These are phyloP conservation scores for Pyrochroa serraticornis DNA, from an alignment of 2,888 invertebrate genomes.

Conservation along the genomic window DNA sequence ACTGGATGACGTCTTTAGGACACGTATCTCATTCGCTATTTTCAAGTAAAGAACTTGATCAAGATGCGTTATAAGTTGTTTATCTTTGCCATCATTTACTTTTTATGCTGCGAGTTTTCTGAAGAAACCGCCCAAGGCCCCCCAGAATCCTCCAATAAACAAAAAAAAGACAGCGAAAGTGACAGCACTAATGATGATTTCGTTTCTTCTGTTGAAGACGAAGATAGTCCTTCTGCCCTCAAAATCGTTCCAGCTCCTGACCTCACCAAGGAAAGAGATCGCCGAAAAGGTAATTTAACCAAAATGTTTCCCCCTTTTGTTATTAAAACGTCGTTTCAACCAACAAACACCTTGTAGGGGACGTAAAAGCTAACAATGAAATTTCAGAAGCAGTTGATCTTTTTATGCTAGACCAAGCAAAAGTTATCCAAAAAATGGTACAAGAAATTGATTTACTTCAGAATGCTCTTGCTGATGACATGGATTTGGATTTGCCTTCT, in stretches of 20 bases:
- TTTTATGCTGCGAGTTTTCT: slow-evolving; percentile 51
- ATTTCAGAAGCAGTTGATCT: slow-evolving; percentile 49
- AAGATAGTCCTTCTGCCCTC: slow-evolving; percentile 48
- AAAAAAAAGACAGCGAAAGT: slow-evolving; percentile 31
- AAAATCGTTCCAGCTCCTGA: slow-evolving; percentile 56
- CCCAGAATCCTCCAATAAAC: slow-evolving; percentile 26
- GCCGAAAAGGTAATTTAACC: slow-evolving; percentile 46
- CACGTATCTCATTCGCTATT: slow-evolving; percentile 21
- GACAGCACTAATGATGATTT: slow-evolving; percentile 47
- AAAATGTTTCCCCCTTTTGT: slow-evolving; percentile 2
- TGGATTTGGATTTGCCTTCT: slow-evolving; percentile 54
- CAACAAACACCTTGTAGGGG: slow-evolving; percentile 15
- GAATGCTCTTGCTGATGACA: slow-evolving; percentile 53
- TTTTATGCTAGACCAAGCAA: slow-evolving; percentile 52
- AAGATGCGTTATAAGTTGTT: slow-evolving; percentile 43
- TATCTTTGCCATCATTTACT: slow-evolving; percentile 40
- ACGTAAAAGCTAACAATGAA: slow-evolving; percentile 28
- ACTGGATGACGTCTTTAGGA: slow-evolving; percentile 25
- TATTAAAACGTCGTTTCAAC: slow-evolving; percentile 15
- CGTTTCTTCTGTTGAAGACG: slow-evolving; percentile 47
- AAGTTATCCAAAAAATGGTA: slow-evolving; percentile 58
- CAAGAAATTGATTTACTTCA: slow-evolving; percentile 55
- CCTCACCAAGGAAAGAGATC: slow-evolving; percentile 54
- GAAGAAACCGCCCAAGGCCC: slow-evolving; percentile 46
- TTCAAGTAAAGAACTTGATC: slow-evolving; percentile 7